These are phyloP conservation scores for Corydoras maculifer DNA, from an alignment of 2,113 vertebrate genomes.

Conservation along the genomic window DNA sequence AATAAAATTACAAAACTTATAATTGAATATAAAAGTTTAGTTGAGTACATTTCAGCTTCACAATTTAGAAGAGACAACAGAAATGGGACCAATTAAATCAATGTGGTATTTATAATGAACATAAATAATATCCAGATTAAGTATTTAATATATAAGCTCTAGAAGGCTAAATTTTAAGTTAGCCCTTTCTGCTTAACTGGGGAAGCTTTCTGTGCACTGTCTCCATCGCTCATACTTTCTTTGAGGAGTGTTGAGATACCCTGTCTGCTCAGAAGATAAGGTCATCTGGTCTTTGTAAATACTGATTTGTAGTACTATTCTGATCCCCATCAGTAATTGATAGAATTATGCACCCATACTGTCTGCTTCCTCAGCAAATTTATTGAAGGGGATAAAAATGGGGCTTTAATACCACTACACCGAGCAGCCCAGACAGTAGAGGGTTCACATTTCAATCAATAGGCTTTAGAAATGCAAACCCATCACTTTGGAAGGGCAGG, in stretches of 20 bases:
- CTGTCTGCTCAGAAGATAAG: constrained; percentile 22
- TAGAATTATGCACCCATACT: neutral
- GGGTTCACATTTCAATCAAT: constrained; percentile 41
- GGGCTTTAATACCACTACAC: constrained; percentile 20
- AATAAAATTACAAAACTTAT: too few species aligned
- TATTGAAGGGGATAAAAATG: constrained; percentile 26
- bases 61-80: too few species aligned
- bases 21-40: too few species aligned
- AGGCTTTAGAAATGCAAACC: constrained; percentile 35
- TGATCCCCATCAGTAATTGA: constrained; percentile 19
- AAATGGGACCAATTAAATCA: too few species aligned
- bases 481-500: neutral
- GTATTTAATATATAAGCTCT: too few species aligned
- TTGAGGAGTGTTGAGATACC: constrained; percentile 8
- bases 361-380: constrained; percentile 30
- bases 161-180: too few species aligned
- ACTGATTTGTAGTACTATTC: neutral
- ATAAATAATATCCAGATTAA: too few species aligned
- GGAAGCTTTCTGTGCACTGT: constrained; percentile 8
- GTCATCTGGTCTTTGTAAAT: constrained; percentile 27
- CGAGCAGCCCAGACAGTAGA: constrained; percentile 27
- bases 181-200: neutral
- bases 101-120: too few species aligned
- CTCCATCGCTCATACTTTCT: neutral
- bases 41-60: too few species aligned